A percentile compares a stretch with the other conserved stretches of the same genome.
Evolutionary conservation across 2,888 invertebrate species (phyloP).

Genomic region (Deroplatys truncata): DNA sequence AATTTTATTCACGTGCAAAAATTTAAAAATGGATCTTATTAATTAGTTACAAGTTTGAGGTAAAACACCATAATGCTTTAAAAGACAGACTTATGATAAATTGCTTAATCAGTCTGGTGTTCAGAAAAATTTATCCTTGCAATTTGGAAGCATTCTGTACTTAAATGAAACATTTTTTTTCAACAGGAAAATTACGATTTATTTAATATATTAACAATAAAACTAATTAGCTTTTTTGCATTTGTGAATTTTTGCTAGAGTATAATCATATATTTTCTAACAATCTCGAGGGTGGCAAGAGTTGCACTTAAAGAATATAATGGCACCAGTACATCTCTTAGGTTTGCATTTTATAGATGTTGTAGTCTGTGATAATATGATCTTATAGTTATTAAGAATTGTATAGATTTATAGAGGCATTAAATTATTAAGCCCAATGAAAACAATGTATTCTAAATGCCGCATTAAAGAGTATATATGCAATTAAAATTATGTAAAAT

Average conservation of each 20-base stretch:
- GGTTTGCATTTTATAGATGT: conserved; percentile 17
- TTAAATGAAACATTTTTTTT: background rate
- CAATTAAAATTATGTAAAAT: background rate
- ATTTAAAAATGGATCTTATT: too few relatives aligned
- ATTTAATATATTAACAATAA: background rate
- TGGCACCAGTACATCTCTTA: background rate
- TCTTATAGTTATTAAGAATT: background rate
- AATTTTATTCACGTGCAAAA: too few relatives aligned
- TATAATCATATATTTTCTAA: background rate
- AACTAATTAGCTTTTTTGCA: background rate
- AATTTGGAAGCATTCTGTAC: background rate
- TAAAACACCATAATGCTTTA: too few relatives aligned
- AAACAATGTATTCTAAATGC: background rate
- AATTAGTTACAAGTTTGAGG: too few relatives aligned
- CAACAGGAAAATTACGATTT: background rate
- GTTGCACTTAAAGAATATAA: background rate
- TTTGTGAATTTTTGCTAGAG: background rate
- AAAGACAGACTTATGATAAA: background rate
- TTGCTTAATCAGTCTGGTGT: background rate
- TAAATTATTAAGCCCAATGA: background rate
- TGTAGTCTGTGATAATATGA: conserved; percentile 24
- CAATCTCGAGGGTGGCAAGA: background rate
- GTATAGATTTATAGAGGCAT: background rate
- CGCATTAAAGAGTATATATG: background rate
- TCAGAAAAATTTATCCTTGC: background rate